Percentiles rank a stretch among this genome's conserved stretches.
Conservation (phyloP, 1,140 invertebrate species). For the Atta texana region DNA sequence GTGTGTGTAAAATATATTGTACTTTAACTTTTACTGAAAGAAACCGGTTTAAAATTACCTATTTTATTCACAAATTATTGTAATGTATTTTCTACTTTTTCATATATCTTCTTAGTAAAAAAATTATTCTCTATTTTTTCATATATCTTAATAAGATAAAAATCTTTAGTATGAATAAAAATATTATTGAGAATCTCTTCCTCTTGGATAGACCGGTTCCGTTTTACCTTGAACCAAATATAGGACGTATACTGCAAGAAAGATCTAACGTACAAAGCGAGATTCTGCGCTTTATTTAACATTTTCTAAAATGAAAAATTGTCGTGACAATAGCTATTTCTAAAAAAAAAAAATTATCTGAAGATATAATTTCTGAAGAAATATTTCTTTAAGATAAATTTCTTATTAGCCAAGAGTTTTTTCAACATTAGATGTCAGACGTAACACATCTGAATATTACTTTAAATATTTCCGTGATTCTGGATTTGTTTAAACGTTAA, state of each 20-base stretch:
- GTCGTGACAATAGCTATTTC: neutral
- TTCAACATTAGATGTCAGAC: neutral
- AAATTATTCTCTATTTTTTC: neutral
- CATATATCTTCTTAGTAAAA: too few relatives aligned
- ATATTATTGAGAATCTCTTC: neutral
- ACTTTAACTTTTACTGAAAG: neutral
- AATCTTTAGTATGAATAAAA: neutral
- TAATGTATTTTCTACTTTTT: too few relatives aligned
- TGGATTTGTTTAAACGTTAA: neutral
- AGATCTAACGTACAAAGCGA: neutral
- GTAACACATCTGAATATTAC: neutral
- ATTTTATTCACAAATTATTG: neutral
- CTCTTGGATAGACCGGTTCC: neutral
- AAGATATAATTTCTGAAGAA: neutral
- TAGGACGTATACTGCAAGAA: neutral
- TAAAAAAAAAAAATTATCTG: neutral
- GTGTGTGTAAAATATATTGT: too few relatives aligned
- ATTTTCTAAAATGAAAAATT: neutral
- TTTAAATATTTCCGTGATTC: neutral
- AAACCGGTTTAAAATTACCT: neutral
- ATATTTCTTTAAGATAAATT: too few relatives aligned
- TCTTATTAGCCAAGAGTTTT: neutral
- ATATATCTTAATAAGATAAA: neutral
- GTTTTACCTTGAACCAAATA: slow-evolving; percentile 18
- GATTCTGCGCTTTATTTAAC: neutral